phyloP scores from a whole-genome alignment of 2,797 vertebrate species.

The Eptatretus atami region DNA sequence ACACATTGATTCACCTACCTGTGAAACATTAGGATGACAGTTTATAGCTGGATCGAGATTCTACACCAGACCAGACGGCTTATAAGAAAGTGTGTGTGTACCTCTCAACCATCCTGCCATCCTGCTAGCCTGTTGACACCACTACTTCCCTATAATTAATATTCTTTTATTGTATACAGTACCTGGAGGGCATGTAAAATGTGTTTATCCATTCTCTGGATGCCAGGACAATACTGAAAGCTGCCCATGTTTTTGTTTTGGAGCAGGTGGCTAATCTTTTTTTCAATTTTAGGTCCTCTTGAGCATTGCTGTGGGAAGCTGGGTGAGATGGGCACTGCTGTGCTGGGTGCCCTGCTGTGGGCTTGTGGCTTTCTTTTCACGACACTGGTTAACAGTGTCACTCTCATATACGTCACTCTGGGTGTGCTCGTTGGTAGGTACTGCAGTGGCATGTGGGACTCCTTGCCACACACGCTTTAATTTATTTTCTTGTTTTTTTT shows the following conservation, averaged over 20 bases:
- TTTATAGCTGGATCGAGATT: no score
- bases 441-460: neutral
- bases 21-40: no score
- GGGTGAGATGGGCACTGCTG: conserved; percentile 26
- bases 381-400: conserved; percentile 30
- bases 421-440: conserved; percentile 43
- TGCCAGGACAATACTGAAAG: no score
- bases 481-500: no score
- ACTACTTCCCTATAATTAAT: neutral
- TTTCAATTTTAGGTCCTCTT: conserved; percentile 19
- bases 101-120: no score
- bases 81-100: no score
- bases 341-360: conserved; percentile 27
- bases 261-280: no score
- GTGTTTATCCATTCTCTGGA: no score
- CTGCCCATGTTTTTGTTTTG: no score
- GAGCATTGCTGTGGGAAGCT: conserved; percentile 27
- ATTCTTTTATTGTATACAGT: conserved; percentile 1
- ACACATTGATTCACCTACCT: no score
- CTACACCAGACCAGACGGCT: no score
- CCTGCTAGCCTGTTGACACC: neutral
- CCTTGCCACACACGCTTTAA: no score
- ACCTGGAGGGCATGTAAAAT: neutral
- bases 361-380: conserved; percentile 41
- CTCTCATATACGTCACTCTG: conserved; percentile 59